Percentiles rank a stretch among this genome's conserved stretches.
These are phyloP conservation scores for Argyrosomus japonicus DNA, from an alignment of 2,113 vertebrate genomes.

Conservation along the genomic window DNA sequence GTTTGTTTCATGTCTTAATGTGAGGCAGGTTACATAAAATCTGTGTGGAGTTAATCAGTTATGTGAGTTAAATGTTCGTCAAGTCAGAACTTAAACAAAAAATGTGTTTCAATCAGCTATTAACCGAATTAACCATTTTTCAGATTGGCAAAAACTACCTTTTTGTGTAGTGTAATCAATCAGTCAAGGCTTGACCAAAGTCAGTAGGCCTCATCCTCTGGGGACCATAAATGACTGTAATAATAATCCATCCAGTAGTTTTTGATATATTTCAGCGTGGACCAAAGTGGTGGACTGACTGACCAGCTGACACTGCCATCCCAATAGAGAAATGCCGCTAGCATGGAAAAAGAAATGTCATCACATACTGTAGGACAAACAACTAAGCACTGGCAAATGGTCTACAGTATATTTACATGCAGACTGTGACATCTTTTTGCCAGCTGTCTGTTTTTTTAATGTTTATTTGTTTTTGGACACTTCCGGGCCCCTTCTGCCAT, in stretches of 20 bases:
- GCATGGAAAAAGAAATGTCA: not conserved
- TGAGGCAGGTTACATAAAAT: no score
- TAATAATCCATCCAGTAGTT: not conserved
- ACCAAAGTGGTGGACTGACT: not conserved
- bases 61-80: no score
- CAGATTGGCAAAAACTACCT: no score
- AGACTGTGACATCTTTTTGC: not conserved
- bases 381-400: not conserved
- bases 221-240: not conserved
- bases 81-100: no score
- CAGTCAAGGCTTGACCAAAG: no score
- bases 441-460: constrained; percentile 20
- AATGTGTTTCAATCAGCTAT: no score
- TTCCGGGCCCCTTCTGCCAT: constrained; percentile 19
- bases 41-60: no score
- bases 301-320: not conserved
- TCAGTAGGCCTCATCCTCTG: not conserved
- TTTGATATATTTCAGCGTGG: not conserved
- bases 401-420: not conserved
- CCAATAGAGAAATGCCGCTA: not conserved
- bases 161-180: no score
- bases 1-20: no score
- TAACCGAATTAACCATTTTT: no score
- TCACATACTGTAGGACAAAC: not conserved
- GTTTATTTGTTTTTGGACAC: constrained; percentile 38